These are phyloP conservation scores for Nymphalis polychloros DNA, from an alignment of 2,888 invertebrate genomes.

Conservation along the genomic window DNA sequence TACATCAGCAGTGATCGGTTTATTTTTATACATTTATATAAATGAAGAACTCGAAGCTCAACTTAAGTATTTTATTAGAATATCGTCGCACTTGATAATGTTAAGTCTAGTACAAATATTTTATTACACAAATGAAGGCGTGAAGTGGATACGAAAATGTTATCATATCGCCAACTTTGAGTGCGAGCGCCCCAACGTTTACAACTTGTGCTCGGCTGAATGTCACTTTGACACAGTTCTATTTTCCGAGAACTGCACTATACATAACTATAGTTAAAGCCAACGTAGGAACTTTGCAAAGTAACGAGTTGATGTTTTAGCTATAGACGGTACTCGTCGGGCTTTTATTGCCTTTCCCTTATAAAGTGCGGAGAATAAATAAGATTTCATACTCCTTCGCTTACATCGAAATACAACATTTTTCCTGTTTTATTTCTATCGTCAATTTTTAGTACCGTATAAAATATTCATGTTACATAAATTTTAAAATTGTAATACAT, in stretches of 20 bases:
- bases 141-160: conserved; percentile 26
- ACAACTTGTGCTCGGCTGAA: conserved; percentile 43
- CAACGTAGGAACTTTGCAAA: conserved; percentile 23
- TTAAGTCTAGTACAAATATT: conserved; percentile 11
- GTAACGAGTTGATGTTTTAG: conserved; percentile 27
- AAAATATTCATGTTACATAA: background rate
- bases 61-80: background rate
- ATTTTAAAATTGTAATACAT: background rate
- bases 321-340: conserved; percentile 13
- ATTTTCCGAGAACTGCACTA: conserved; percentile 34
- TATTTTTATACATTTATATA: too few relatives aligned
- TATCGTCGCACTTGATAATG: background rate
- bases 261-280: conserved; percentile 6
- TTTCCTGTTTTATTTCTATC: conserved; percentile 10
- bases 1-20: too few relatives aligned
- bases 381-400: conserved; percentile 21
- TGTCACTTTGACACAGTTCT: conserved; percentile 37
- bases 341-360: conserved; percentile 23
- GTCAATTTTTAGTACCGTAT: conserved; percentile 8
- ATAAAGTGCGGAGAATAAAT: conserved; percentile 17
- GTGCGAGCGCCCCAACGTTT: conserved; percentile 44
- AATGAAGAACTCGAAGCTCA: too few relatives aligned
- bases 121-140: conserved; percentile 14
- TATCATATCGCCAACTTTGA: conserved; percentile 27
- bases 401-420: conserved; percentile 14